Conservation (phyloP, 2,113 vertebrate species). For the Chroicocephalus ridibundus region DNA sequence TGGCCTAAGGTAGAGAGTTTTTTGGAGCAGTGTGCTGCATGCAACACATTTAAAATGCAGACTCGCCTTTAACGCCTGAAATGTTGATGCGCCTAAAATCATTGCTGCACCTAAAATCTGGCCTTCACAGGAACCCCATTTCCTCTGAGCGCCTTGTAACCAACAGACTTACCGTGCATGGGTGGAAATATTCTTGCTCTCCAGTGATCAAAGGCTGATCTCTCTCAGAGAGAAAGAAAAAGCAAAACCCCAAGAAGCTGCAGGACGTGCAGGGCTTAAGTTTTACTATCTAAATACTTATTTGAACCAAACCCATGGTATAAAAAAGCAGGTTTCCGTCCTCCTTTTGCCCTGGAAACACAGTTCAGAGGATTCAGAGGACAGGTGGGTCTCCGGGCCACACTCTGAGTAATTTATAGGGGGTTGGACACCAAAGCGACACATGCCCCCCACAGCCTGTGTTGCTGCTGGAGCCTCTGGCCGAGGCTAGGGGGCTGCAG, state of each 20-base stretch:
- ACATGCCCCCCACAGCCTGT: accelerated
- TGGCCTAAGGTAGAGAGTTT: background rate
- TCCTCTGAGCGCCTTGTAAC: background rate
- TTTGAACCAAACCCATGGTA: background rate
- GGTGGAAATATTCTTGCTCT: constrained; percentile 23
- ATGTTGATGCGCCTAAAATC: background rate
- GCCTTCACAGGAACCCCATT: background rate
- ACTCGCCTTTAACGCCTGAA: background rate
- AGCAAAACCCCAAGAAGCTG: constrained; percentile 19
- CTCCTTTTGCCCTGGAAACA: background rate
- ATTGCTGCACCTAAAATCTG: background rate
- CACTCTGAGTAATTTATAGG: accelerated
- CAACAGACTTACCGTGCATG: background rate
- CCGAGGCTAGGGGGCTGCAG: background rate
- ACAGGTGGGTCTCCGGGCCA: background rate
- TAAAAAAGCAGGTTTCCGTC: background rate
- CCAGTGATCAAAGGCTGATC: background rate
- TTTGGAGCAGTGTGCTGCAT: background rate
- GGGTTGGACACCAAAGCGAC: accelerated
- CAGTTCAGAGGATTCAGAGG: background rate
- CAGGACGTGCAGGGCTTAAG: background rate
- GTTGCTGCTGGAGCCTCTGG: background rate
- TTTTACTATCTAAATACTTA: background rate
- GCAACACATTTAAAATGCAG: background rate
- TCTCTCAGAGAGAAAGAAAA: constrained; percentile 6